Evolutionary conservation across 1,140 invertebrate species (phyloP).

Genomic region (Leptinotarsa undecemlineata): DNA sequence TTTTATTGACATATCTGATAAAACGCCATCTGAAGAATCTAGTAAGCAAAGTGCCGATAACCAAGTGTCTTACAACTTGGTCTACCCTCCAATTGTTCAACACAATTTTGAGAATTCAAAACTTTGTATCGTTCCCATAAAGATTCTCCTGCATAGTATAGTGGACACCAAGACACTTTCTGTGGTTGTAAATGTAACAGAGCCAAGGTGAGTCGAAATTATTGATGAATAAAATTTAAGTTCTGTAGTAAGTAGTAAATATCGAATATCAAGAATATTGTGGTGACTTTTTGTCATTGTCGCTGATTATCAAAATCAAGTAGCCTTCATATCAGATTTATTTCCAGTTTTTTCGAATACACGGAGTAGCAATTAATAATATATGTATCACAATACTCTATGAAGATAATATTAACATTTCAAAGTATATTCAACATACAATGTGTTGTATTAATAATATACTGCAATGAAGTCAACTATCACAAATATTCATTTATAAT

Average conservation of each 20-base stretch:
- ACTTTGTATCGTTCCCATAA: conserved; percentile 61
- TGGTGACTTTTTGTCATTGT: no score
- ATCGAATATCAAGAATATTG: not conserved
- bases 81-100: conserved; percentile 57
- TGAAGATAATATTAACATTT: no score
- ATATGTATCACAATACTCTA: no score
- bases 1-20: conserved; percentile 37
- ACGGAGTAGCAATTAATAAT: no score
- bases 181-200: conserved; percentile 50
- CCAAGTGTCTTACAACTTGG: conserved; percentile 58
- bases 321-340: no score
- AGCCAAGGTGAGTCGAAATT: conserved; percentile 41
- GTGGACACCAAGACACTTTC: conserved; percentile 37
- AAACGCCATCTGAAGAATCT: conserved; percentile 26
- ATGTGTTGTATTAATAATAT: no score
- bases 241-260: conserved; percentile 12
- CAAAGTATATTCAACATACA: no score
- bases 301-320: no score
- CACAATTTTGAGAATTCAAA: conserved; percentile 60
- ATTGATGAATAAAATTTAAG: not conserved
- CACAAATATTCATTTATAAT: no score
- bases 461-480: no score
- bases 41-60: conserved; percentile 33
- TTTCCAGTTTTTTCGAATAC: no score
- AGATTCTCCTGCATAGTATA: conserved; percentile 56